Base-by-base conservation (phyloP, 1,140 invertebrate genomes). In the Heliconius eleuchia region DNA sequence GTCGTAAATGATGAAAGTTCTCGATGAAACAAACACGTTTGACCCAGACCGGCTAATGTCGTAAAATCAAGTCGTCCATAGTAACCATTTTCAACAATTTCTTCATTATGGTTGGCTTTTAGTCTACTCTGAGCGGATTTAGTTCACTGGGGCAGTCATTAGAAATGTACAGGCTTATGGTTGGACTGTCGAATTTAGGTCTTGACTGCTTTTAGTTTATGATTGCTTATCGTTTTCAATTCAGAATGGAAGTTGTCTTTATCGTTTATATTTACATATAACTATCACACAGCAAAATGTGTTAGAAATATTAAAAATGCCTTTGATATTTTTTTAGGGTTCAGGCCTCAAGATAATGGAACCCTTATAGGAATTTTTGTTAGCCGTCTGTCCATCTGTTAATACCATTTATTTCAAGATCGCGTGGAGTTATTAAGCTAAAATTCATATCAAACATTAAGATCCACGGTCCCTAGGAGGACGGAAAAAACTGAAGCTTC, bases 11-110 rank as follows among this genome's bases (percentile, higher is more conserved):
- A 66, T 66, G 60, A n/a, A 66, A 66, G 27, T 27, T 16, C 8
- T 66, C 27, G 23, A 13, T 66, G 27, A 66, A 66, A 13, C 60
- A 30, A 66, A 9, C 55, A 60, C 3, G 2, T 60, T 60, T 27
- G n/a, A 60, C 55, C 27, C 60, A 4, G 11, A 13, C 23, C 3
- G 60, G 11, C 60, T 30, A 66, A 66, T 66, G 23, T 66, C 60
- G 60, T 66, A 66, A 66, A 66, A 66, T 66, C 23, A 66, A 66
- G 60, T 66, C 30, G 60, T 27, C 60, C 27, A 66, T 30, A 66
- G 60, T 23, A 60, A 60, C 60, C 60, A 30, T 66, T 66, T 66
- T 27, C 11, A 66, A 66, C 60, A 66, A 66, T 66, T 66, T 66
- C 60, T 66, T 66, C 23, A 66, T 66, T 66, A 60, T 60, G 7